Percentiles rank a stretch among this genome's conserved stretches.
Evolutionary conservation across 2,113 vertebrate species (phyloP).

Genomic region (Ammodramus savannarum): DNA sequence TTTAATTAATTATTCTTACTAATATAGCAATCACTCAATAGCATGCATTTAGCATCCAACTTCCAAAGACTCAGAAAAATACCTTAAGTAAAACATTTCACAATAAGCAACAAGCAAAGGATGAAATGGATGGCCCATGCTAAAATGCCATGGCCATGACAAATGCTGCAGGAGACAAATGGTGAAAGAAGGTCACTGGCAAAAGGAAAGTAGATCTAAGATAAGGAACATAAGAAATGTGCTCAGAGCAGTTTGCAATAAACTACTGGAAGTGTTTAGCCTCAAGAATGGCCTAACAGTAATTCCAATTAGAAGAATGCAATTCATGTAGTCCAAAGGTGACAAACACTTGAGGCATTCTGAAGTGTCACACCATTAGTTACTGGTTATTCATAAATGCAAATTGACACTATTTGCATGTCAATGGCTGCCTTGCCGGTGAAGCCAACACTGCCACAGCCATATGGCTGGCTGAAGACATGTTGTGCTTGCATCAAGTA

Average conservation of each 20-base stretch:
- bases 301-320: not conserved
- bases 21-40: not conserved
- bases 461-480: not conserved
- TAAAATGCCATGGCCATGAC: not conserved
- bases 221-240: not conserved
- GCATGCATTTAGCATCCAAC: not conserved
- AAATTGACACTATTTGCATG: not conserved
- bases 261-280: not conserved
- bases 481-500: not conserved
- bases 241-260: not conserved
- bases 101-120: not conserved
- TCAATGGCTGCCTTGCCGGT: not conserved
- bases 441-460: not conserved
- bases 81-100: not conserved
- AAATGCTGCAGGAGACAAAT: constrained; percentile 1
- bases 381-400: not conserved
- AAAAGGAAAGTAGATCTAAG: not conserved
- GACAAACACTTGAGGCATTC: not conserved
- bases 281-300: not conserved
- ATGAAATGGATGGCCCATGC: not conserved
- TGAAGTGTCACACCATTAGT: not conserved
- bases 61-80: not conserved
- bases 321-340: not conserved
- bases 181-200: not conserved
- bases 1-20: not conserved